Base-by-base conservation (phyloP, 2,113 vertebrate species). In the Eolophus roseicapilla region DNA sequence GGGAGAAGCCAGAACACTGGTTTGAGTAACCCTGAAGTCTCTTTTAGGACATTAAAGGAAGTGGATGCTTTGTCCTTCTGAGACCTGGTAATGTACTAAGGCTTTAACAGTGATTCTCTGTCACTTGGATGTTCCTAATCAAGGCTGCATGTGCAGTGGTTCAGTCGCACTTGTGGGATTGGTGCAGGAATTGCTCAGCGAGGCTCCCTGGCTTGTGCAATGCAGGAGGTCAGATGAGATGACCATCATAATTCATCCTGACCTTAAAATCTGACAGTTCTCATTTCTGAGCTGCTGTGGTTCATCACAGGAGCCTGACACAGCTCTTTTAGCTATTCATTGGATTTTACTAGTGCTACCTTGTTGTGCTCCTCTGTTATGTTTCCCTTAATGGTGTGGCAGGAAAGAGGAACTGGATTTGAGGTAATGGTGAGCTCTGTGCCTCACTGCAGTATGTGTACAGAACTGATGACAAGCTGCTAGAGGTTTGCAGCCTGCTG, bases 211-310 rank as follows among this genome's bases (percentile, higher is more conserved):
- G 57, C 86, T 91, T 11, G 6, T 63, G 69, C 86, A 44, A 3
- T 24, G 93, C 83, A 64, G 65, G 73, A 88, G 88, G 83, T 86
- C 88, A 10, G 44, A 24, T 8, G n/a, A 75, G 92, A 92, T 65
- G 88, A 49, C 91, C 86, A 7, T 60, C 86, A 69, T 96, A 41
- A 68, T 27, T 96, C 95, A 94, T 92, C 53, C 77, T 82, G 90
- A 93, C 96, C 96, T 94, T 96, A 68, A 84, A 71, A 73, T 52
- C 83, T 87, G 95, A 82, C 95, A 95, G 93, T 84, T 96, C 94
- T 96, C 93, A 94, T 97, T 96, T 97, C 84, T 47, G 89, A 94
- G 89, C 87, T 60, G 27, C 5, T 68, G 62, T n/a, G 59, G 15
- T 67, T 92, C 94, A 15, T 92, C 90, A 50, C 88, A 50, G 93